Evolutionary conservation across 2,888 invertebrate species (phyloP), one percentile per base, ranked within the genome.

Genomic region (Agonopterix arenella): DNA sequence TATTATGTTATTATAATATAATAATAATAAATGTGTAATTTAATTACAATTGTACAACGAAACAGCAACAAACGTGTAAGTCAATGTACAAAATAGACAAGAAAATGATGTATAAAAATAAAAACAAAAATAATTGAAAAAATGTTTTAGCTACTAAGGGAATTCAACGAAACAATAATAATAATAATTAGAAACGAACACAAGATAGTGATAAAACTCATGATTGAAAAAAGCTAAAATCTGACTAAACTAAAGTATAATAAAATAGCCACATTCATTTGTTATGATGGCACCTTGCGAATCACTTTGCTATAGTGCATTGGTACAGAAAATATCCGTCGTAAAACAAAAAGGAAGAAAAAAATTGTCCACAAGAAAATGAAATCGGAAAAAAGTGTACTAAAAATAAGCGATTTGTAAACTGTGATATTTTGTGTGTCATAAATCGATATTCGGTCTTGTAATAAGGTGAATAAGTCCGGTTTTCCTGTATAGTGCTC

Each of bases 201-300:
- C 84, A 84, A 77, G 72, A 59, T 68, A 73, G 67, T 74, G 63
- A 72, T 79, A 74, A 72, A 76, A 74, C 74, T 76, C 76, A 74
- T 58, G 61, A 61, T 69, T 68, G 62, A 74, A 75, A 73, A 74
- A 68, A 71, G 71, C 70, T 73, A 73, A 73, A 67, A 68, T 75
- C 67, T 77, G 63, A 76, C 76, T 82, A 68, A 74, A 76, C 75
- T 82, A 80, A 45, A 45, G 42, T 42, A 36, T 45, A 78, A 72
- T 72, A 73, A 76, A 72, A 84, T 84, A 84, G 88, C 86, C 86
- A 84, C 77, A 76, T 67, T 76, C 64, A 68, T 76, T 76, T 76
- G 62, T 59, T 62, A 73, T 62, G 72, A 88, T 88, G 88, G 88
- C 88, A 88, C 88, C 73, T 79, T 79, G 76, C 74, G 84, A 86